Evolutionary conservation across 2,888 invertebrate genomes (phyloP).

Genomic region (Melinopterus prodromus): DNA sequence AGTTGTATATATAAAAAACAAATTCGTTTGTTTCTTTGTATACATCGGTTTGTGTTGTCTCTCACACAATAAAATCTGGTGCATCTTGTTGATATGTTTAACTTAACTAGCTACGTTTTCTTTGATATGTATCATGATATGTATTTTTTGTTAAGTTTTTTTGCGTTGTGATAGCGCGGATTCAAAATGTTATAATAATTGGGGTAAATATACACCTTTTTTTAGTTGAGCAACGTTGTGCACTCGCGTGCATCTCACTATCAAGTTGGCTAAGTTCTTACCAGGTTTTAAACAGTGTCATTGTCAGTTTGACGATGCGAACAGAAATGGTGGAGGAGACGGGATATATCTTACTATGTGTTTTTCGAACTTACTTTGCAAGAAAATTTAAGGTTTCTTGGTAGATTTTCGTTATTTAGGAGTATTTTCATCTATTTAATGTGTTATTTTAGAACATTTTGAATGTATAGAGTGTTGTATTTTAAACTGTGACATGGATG

Average conservation of each 20-base stretch:
- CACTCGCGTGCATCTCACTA: conserved; percentile 31
- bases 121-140: conserved; percentile 27
- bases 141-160: conserved; percentile 20
- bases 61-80: conserved; percentile 9
- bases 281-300: background rate
- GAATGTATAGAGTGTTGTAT: too few relatives aligned
- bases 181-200: conserved; percentile 33
- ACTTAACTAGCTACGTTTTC: background rate
- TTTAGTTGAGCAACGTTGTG: conserved; percentile 39
- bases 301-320: background rate
- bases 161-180: background rate
- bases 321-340: background rate
- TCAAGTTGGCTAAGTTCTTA: conserved; percentile 33
- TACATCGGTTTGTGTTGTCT: conserved; percentile 21
- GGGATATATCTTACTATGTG: background rate
- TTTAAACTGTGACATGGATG: too few relatives aligned
- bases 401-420: too few relatives aligned
- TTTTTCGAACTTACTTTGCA: too few relatives aligned
- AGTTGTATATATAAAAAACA: conserved; percentile 18
- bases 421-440: too few relatives aligned
- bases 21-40: conserved; percentile 29
- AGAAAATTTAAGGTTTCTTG: too few relatives aligned
- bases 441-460: too few relatives aligned
- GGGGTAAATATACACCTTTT: conserved; percentile 30
- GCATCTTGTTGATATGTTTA: conserved; percentile 17